These are phyloP conservation scores for Nibea coibor DNA, from an alignment of 2,113 vertebrate species.

Conservation along the genomic window DNA sequence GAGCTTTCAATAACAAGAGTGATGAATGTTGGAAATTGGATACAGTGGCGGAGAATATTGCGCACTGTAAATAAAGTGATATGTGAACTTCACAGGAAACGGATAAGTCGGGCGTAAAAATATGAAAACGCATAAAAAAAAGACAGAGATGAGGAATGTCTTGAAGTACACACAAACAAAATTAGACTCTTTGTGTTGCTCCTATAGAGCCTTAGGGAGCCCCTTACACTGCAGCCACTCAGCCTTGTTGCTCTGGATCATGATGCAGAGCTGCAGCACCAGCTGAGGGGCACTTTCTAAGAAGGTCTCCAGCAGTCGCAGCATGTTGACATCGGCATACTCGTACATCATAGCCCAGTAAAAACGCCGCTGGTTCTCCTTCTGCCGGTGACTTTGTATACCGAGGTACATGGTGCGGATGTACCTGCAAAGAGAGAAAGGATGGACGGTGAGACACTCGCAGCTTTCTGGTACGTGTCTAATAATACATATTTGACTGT, in stretches of 20 bases:
- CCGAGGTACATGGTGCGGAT: constrained; percentile 99
- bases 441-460: constrained; percentile 1
- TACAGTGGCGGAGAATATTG: constrained; percentile 6
- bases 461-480: background rate
- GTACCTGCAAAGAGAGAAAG: constrained; percentile 84
- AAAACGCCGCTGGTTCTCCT: constrained; percentile 98
- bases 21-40: constrained; percentile 46
- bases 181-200: constrained; percentile 34
- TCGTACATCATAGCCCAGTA: constrained; percentile 99
- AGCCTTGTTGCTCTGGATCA: constrained; percentile 99
- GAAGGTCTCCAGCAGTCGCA: constrained; percentile 98
- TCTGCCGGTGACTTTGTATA: constrained; percentile 96
- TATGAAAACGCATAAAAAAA: background rate
- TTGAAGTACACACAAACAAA: background rate
- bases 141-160: constrained; percentile 5
- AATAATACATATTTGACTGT: background rate
- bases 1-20: constrained; percentile 43
- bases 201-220: constrained; percentile 45
- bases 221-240: constrained; percentile 98
- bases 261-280: constrained; percentile 99
- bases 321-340: constrained; percentile 99
- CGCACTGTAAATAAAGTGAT: constrained; percentile 20
- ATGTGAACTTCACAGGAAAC: constrained; percentile 15
- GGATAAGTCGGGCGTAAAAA: constrained; percentile 9
- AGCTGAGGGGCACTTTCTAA: constrained; percentile 98